A percentile compares a stretch with the other conserved stretches of the same genome.
phyloP scores from a whole-genome alignment of 2,797 vertebrate genomes.

The Lemur catta region DNA sequence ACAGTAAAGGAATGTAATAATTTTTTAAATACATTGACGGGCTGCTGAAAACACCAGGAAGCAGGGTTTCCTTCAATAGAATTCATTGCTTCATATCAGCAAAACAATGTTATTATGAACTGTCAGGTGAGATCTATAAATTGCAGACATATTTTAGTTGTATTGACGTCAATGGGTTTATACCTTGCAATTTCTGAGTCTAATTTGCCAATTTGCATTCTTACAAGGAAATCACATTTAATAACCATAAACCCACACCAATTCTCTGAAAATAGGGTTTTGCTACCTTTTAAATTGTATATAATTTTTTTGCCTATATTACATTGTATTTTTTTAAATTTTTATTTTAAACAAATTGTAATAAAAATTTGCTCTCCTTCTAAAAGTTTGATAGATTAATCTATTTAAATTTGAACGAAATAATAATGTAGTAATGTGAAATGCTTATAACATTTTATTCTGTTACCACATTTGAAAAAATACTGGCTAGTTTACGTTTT shows the following conservation, averaged over 20 bases:
- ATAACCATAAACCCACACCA: not conserved
- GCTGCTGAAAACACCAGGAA: slow-evolving; percentile 7
- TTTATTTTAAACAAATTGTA: slow-evolving; percentile 1
- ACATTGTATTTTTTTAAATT: not conserved
- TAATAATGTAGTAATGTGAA: not conserved
- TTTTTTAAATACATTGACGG: slow-evolving; percentile 41
- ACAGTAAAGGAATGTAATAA: not conserved
- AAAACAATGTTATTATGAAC: not conserved
- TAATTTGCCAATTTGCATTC: slow-evolving; percentile 60
- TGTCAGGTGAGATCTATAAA: slow-evolving; percentile 49
- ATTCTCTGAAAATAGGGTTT: slow-evolving; percentile 44
- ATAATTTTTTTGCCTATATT: not conserved
- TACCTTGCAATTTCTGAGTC: slow-evolving; percentile 51
- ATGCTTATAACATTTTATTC: not conserved
- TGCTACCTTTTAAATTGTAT: slow-evolving; percentile 38
- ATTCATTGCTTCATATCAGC: slow-evolving; percentile 28
- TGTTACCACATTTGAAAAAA: not conserved
- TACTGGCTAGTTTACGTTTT: not conserved
- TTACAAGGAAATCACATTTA: slow-evolving; percentile 47
- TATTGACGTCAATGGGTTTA: slow-evolving; percentile 44
- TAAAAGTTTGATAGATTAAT: not conserved
- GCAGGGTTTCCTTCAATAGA: slow-evolving; percentile 50
- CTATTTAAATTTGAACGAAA: slow-evolving; percentile 24
- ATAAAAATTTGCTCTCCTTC: not conserved
- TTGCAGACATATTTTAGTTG: slow-evolving; percentile 39